phyloP scores from a whole-genome alignment of 2,113 vertebrate species.

The Diglossa brunneiventris region DNA sequence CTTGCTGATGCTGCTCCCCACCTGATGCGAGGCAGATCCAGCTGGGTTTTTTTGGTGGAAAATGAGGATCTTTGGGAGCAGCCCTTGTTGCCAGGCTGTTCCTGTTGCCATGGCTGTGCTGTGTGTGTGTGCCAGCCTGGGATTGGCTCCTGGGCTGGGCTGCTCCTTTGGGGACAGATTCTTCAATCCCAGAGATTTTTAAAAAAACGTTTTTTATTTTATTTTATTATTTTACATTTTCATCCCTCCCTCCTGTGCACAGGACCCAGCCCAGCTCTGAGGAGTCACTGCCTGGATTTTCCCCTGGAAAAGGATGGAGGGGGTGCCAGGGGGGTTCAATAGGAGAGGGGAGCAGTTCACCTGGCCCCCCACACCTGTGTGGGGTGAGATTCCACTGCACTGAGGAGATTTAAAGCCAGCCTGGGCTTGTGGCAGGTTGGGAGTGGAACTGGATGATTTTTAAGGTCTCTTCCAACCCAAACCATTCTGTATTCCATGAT shows the following conservation, averaged over 20 bases:
- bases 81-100: slow-evolving; percentile 50
- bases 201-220: neutral
- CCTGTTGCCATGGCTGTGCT: slow-evolving; percentile 53
- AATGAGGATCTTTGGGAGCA: slow-evolving; percentile 5
- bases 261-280: neutral
- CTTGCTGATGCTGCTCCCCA: neutral
- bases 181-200: neutral
- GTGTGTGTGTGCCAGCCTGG: neutral
- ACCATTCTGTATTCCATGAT: neutral
- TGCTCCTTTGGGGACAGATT: neutral
- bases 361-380: neutral
- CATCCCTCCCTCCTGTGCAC: fast-evolving
- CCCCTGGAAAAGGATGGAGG: neutral
- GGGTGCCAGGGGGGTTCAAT: neutral
- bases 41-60: neutral
- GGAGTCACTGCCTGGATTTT: neutral
- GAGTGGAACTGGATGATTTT: neutral
- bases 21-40: neutral
- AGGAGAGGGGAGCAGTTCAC: neutral
- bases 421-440: neutral
- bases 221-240: neutral
- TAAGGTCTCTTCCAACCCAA: neutral
- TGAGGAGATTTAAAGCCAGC: neutral
- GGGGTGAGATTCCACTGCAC: fast-evolving
- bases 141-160: neutral